Base-by-base conservation (phyloP, 2,888 invertebrate genomes). In the Lycia hirtaria region DNA sequence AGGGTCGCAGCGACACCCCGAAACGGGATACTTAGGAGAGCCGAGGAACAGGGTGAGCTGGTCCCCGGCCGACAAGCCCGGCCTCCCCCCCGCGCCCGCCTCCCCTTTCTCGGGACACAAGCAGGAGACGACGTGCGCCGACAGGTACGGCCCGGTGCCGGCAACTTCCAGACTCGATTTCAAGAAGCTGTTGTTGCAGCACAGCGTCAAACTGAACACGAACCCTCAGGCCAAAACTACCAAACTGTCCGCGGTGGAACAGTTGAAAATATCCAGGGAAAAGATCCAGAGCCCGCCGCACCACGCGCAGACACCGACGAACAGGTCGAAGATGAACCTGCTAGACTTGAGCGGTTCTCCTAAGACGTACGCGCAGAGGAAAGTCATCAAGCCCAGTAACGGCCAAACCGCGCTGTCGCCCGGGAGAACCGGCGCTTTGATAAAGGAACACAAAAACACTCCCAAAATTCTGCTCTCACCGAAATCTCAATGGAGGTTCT, bases 121-220 rank as follows among this genome's bases (percentile, higher is more conserved):
- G 62, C 83, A 78, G 67, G 89, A 88, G 50, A 85, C 86, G 3
- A 88, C 85, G 1, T 95, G 95, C 68, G 94, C 94, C 4, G 95
- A 95, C 80, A 92, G 95, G 62, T 93, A 94, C 69, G 94, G 94
- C 0, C 90, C 94, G 1, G 67, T 85, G 40, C 94, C 95, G 56
- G 95, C 96, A 75, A 97, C 97, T 0, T 96, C 96, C 1, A 93
- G 97, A 60, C 92, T 96, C 76, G 97, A 97, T 84, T 97, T 97
- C 80, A 97, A 97, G 80, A 95, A 95, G 73, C 88, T 97, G 10
- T 88, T 97, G 19, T 87, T 97, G 28, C 95, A 96, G 72, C 96
- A 96, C 71, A 96, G 96, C 68, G 94, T 94, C 1, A 95, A 95
- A 78, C 79, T 93, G 0, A 92, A 89, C 63, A 90, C 93, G 12